Conservation (phyloP, 2,888 invertebrate genomes). For the Netelia fuscicornis region DNA sequence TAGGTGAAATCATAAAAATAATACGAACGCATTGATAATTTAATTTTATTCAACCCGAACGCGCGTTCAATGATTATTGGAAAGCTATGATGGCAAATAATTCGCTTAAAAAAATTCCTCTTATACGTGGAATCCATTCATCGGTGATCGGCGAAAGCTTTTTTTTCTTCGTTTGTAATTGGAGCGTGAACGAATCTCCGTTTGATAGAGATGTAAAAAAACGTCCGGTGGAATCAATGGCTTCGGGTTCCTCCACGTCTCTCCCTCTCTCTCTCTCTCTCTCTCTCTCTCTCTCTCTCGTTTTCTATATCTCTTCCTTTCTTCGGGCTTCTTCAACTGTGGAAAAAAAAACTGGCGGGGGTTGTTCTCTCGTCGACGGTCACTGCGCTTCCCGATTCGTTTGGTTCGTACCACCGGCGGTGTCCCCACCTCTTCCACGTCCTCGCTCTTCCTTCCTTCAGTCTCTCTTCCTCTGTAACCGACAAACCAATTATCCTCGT, state of each 20-base stretch:
- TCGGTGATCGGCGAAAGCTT: slow-evolving; percentile 42
- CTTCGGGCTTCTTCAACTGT: slow-evolving; percentile 59
- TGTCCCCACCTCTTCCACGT: slow-evolving; percentile 39
- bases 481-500: slow-evolving; percentile 68
- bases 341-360: slow-evolving; percentile 42
- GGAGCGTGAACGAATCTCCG: slow-evolving; percentile 61
- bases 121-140: slow-evolving; percentile 50
- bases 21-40: neutral
- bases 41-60: neutral
- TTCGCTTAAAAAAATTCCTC: slow-evolving; percentile 33
- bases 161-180: slow-evolving; percentile 44
- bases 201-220: slow-evolving; percentile 52
- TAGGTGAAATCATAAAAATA: neutral
- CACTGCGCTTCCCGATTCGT: slow-evolving; percentile 60
- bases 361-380: slow-evolving; percentile 27
- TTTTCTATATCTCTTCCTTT: slow-evolving; percentile 54
- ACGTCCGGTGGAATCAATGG: slow-evolving; percentile 53
- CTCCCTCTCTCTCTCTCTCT: too few species aligned
- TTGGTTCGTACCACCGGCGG: slow-evolving; percentile 51
- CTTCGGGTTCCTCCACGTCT: slow-evolving; percentile 7
- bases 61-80: slow-evolving; percentile 3
- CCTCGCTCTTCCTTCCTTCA: slow-evolving; percentile 59
- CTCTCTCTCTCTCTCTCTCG: too few species aligned
- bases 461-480: slow-evolving; percentile 63
- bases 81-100: slow-evolving; percentile 11